Evolutionary conservation across 2,888 invertebrate genomes (phyloP), one percentile per base, ranked within the genome.

Genomic region (Eupsilia transversa): DNA sequence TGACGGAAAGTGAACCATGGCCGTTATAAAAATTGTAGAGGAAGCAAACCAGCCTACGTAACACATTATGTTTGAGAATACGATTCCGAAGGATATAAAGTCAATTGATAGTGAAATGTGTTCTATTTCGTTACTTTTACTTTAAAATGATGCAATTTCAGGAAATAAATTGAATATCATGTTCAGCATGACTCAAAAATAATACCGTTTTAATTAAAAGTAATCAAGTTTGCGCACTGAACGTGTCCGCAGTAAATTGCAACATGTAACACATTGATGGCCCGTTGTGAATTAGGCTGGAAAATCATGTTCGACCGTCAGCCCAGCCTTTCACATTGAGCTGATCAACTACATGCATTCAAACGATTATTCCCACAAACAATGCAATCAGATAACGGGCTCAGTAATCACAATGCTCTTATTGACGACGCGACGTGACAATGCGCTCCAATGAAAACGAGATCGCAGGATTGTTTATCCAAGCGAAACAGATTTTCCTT

Each of bases 251-350:
- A 92, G 92, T 90, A 88, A 90, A 91, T 93, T 92, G 90, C 93
- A 89, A 89, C 91, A 92, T 81, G 84, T 86, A 89, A 69, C 74
- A 84, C 87, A 86, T 87, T 85, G 89, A 91, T 89, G 87, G 88
- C 88, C 88, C 91, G 87, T 86, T 90, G 93, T 89, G 92, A 94
- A 95, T 92, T 93, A 92, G 94, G 93, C 89, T 91, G 95, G 93
- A 95, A 95, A 94, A 93, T 92, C 88, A 89, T 89, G 90, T 89
- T 89, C 90, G 90, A 86, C 90, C 85, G 86, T 80, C 83, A 84
- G 86, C 88, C 88, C 86, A 88, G 91, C 92, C 94, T 94, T 94
- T 94, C 94, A 95, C 92, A 93, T 92, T 89, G 86, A 90, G 77
- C 82, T 83, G 84, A 86, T 87, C 87, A 85, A 82, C 83, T 86